phyloP scores from a whole-genome alignment of 2,888 invertebrate genomes.

The Acholoe squamosa region DNA sequence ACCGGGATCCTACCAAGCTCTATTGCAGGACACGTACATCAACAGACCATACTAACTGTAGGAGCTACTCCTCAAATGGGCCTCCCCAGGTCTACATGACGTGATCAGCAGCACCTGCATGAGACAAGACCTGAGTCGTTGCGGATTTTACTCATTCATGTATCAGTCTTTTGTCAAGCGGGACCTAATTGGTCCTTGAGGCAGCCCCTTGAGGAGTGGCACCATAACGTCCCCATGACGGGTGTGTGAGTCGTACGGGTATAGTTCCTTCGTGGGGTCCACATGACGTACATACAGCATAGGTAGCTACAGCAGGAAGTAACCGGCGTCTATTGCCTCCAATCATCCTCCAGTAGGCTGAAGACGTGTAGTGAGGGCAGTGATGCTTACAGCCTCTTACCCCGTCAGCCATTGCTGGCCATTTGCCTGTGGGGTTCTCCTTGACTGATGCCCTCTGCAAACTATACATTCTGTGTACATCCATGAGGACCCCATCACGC shows the following conservation, averaged over 20 bases:
- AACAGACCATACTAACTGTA: no score
- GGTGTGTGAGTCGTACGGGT: background rate
- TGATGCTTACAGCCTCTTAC: background rate
- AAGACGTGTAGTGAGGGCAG: background rate
- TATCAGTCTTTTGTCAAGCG: background rate
- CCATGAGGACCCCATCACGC: background rate
- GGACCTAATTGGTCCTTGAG: background rate
- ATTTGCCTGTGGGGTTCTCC: background rate
- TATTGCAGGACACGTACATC: no score
- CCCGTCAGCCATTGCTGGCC: background rate
- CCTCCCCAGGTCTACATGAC: no score
- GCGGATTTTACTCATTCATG: background rate
- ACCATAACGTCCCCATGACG: background rate
- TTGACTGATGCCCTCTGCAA: background rate
- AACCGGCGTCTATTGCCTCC: no score
- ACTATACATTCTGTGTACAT: background rate
- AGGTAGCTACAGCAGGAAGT: background rate
- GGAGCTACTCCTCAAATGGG: no score
- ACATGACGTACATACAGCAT: background rate
- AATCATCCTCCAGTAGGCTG: background rate
- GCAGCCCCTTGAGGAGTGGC: background rate
- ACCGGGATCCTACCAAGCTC: no score
- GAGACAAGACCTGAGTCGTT: no score
- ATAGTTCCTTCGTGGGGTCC: background rate
- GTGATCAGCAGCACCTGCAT: no score